Evolutionary conservation across 2,888 invertebrate genomes (phyloP).

Genomic region (Diabrotica balteata): DNA sequence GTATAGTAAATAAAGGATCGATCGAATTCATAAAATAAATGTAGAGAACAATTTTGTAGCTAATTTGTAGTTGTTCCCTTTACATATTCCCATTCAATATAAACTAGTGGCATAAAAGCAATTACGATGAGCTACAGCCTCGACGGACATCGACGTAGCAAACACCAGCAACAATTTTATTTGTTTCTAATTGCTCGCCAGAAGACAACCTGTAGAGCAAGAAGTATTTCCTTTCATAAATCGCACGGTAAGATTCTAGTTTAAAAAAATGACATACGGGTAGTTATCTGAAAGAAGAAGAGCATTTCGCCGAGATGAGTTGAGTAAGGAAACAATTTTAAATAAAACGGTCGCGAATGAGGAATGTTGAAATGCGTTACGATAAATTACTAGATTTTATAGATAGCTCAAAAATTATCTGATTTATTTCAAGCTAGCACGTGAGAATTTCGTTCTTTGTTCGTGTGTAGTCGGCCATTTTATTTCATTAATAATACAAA

Average conservation of each 20-base stretch:
- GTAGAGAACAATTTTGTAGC: no score
- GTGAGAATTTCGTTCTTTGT: slow-evolving; percentile 48
- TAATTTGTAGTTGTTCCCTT: no score
- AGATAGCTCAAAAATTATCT: slow-evolving; percentile 48
- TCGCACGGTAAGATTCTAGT: slow-evolving; percentile 12
- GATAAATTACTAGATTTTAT: slow-evolving; percentile 48
- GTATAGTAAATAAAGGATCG: no score
- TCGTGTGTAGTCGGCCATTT: slow-evolving; percentile 36
- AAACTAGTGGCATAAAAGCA: no score
- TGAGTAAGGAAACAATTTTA: slow-evolving; percentile 38
- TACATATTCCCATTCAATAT: no score
- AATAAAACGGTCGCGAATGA: slow-evolving; percentile 38
- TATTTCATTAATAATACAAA: slow-evolving; percentile 38
- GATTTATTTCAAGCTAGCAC: slow-evolving; percentile 46
- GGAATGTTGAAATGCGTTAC: slow-evolving; percentile 47
- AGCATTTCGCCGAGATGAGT: slow-evolving; percentile 19
- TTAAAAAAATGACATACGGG: slow-evolving; percentile 26
- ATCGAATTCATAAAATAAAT: no score
- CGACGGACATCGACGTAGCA: no score
- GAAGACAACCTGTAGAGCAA: slow-evolving; percentile 11
- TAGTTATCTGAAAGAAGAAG: slow-evolving; percentile 28
- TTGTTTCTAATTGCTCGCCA: neutral
- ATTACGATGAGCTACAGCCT: no score
- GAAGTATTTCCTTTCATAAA: slow-evolving; percentile 25
- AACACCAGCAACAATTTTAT: neutral